phyloP scores from a whole-genome alignment of 2,113 vertebrate genomes.

The Opisthocomus hoazin region DNA sequence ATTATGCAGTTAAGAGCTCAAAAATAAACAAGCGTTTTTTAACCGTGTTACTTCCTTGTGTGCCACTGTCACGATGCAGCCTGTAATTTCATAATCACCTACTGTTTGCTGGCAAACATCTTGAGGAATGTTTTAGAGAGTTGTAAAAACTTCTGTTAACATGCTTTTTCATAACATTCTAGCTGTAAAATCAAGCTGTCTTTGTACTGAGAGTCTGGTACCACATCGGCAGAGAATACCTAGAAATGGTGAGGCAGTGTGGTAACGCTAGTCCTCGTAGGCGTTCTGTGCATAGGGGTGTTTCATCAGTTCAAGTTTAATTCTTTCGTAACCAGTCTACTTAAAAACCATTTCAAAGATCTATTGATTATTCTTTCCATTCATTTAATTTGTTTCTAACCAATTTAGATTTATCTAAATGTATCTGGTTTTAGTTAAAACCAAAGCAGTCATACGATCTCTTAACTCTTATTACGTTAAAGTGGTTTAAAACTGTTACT shows the following conservation, averaged over 20 bases:
- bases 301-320: neutral
- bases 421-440: neutral
- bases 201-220: neutral
- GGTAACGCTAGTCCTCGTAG: neutral
- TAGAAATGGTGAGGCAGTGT: neutral
- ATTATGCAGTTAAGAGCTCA: neutral
- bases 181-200: constrained; percentile 1
- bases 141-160: constrained; percentile 30
- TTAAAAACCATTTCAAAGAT: neutral
- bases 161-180: neutral
- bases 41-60: neutral
- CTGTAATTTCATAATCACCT: constrained; percentile 36
- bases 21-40: constrained; percentile 26
- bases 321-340: neutral
- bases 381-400: neutral
- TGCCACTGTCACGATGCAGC: neutral
- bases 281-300: neutral
- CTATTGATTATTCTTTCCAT: neutral
- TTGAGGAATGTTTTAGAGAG: neutral
- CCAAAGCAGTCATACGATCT: no score
- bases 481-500: neutral
- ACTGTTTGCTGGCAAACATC: constrained; percentile 24
- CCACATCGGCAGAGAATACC: fast-evolving
- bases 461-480: no score
- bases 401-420: neutral